Conservation (phyloP, 2,113 vertebrate genomes). For the Gadus macrocephalus region DNA sequence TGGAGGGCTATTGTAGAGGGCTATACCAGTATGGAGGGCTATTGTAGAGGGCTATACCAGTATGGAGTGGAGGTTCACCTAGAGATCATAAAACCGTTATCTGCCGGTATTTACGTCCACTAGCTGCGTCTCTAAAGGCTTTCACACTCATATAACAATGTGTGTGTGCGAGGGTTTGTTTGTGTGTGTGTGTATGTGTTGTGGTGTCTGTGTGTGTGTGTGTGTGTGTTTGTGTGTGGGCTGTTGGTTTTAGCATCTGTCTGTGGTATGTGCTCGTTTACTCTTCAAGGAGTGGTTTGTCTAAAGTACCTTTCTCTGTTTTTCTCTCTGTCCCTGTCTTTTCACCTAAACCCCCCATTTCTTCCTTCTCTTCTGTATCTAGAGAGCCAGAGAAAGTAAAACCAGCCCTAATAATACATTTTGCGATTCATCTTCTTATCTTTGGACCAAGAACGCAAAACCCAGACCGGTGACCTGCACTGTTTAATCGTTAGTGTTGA, state of each 20-base stretch:
- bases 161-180: slow-evolving; percentile 18
- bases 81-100: slow-evolving; percentile 31
- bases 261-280: slow-evolving; percentile 44
- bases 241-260: slow-evolving; percentile 41
- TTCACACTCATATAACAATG: slow-evolving; percentile 39
- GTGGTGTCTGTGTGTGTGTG: neutral
- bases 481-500: too few species aligned
- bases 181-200: slow-evolving; percentile 18
- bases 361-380: too few species aligned
- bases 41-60: too few species aligned
- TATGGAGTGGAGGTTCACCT: neutral
- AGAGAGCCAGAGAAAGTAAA: too few species aligned
- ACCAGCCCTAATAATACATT: too few species aligned
- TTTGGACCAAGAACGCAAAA: too few species aligned
- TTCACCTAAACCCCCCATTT: neutral
- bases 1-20: too few species aligned
- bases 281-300: slow-evolving; percentile 19
- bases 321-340: slow-evolving; percentile 3
- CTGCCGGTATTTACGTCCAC: slow-evolving; percentile 53
- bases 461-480: too few species aligned
- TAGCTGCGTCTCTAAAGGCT: slow-evolving; percentile 35
- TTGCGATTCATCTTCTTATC: too few species aligned
- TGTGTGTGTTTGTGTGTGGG: neutral
- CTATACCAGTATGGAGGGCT: too few species aligned
- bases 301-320: neutral